Evolutionary conservation across 2,888 invertebrate species (phyloP), one percentile per base, ranked within the genome.

Genomic region (Ophioninae sp.): DNA sequence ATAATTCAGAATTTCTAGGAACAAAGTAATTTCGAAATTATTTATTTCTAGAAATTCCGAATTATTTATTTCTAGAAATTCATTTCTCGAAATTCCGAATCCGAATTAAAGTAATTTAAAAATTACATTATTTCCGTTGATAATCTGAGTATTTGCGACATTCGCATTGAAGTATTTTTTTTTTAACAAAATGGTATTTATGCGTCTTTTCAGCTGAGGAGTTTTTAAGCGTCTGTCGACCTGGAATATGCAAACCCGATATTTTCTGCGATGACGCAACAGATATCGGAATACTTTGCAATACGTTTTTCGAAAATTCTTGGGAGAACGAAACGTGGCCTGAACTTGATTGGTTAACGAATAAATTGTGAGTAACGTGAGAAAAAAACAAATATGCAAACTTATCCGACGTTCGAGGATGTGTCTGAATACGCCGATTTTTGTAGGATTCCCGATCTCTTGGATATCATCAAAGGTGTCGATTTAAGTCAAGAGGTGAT

Each of bases 331-430:
- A 95, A 84, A 94, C 95, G 87, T 97, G 97, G 97, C 91, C 94
- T 13, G 95, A 96, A 90, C 93, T 96, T 84, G 95, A 95, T 80
- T 97, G 97, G 96, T 93, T 96, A 89, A 93, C 94, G 20, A 93
- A 94, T 89, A 94, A 94, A 90, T 93, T 95, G 96, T 96, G 92
- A 94, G 95, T 94, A n/a, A 50, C 6, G 13, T 62, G n/a, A 56
- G 17, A 21, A 21, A 69, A 30, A 61, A 68, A n/a, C n/a, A n/a
- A n/a, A n/a, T n/a, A n/a, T n/a, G n/a, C n/a, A 23, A 41, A 8
- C 57, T 7, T 10, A 37, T 39, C 6, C 0, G 23, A 17, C 20
- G 20, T 44, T 67, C 37, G 1, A 13, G 20, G 21, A 37, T 61
- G 61, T 59, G 37, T 10, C 17, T 65, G 20, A 23, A 65, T 13